Percentiles rank a stretch among this genome's conserved stretches.
Evolutionary conservation across 1,140 invertebrate genomes (phyloP).

Genomic region (Trinorchestia longiramus): DNA sequence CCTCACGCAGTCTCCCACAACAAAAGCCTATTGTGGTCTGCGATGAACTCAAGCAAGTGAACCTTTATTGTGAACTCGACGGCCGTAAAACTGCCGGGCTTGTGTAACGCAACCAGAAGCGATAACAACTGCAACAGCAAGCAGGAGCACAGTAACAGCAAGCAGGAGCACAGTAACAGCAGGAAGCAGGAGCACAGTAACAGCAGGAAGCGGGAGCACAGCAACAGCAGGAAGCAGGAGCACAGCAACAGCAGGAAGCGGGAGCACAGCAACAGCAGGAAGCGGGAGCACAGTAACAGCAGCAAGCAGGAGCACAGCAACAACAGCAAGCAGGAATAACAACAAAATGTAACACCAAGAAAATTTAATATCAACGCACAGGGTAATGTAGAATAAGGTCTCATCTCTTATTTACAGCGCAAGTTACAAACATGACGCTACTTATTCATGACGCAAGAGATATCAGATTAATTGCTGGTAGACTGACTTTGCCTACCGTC

Average conservation of each 20-base stretch:
- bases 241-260: neutral
- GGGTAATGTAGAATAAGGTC: too few species aligned
- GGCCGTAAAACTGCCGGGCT: conserved; percentile 1
- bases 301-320: neutral
- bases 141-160: neutral
- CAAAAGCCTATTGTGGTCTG: conserved; percentile 46
- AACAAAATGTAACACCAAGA: neutral
- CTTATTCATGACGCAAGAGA: too few species aligned
- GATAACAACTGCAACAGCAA: neutral
- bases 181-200: neutral
- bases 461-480: too few species aligned
- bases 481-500: too few species aligned
- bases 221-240: neutral
- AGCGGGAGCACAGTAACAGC: neutral
- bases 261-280: neutral
- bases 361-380: neutral
- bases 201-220: neutral
- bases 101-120: neutral
- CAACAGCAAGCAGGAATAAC: neutral
- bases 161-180: neutral
- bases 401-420: too few species aligned
- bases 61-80: conserved; percentile 26
- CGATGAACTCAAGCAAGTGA: conserved; percentile 35
- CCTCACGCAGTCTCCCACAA: conserved; percentile 5
- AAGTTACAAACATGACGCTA: too few species aligned